phyloP scores from a whole-genome alignment of 2,888 invertebrate genomes.

The Altica lythri region DNA sequence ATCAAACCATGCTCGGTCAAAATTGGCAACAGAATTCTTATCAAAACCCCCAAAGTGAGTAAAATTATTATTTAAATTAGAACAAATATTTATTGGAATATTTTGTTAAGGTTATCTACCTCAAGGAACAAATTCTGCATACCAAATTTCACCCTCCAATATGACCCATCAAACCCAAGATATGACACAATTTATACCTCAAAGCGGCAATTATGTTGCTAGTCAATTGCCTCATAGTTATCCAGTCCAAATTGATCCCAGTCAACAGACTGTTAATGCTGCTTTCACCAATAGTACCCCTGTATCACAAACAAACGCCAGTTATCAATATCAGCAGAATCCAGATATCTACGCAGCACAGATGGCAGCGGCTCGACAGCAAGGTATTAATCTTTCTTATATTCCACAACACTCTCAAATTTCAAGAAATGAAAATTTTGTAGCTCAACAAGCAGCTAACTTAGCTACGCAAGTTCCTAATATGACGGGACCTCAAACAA shows the following conservation, averaged over 20 bases:
- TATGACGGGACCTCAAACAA: too few species aligned
- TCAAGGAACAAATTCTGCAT: background rate
- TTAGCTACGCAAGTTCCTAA: too few species aligned
- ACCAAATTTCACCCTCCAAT: background rate
- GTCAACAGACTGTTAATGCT: background rate
- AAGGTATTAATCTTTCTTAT: background rate
- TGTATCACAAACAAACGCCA: background rate
- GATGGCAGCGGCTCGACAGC: background rate
- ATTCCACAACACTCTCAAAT: background rate
- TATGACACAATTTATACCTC: background rate
- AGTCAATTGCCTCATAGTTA: too few species aligned
- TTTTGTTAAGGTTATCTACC: too few species aligned
- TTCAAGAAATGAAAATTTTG: background rate
- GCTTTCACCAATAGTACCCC: background rate
- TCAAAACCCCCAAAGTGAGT: background rate
- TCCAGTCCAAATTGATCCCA: too few species aligned
- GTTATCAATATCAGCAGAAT: conserved; percentile 2
- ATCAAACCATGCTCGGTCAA: background rate
- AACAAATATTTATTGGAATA: too few species aligned
- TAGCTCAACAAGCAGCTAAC: background rate
- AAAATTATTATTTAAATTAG: too few species aligned
- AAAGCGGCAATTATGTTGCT: too few species aligned
- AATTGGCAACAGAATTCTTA: conserved; percentile 14
- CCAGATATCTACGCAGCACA: background rate
- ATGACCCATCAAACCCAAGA: background rate